phyloP scores from a whole-genome alignment of 2,888 invertebrate species.

The Thymelicus acteon region DNA sequence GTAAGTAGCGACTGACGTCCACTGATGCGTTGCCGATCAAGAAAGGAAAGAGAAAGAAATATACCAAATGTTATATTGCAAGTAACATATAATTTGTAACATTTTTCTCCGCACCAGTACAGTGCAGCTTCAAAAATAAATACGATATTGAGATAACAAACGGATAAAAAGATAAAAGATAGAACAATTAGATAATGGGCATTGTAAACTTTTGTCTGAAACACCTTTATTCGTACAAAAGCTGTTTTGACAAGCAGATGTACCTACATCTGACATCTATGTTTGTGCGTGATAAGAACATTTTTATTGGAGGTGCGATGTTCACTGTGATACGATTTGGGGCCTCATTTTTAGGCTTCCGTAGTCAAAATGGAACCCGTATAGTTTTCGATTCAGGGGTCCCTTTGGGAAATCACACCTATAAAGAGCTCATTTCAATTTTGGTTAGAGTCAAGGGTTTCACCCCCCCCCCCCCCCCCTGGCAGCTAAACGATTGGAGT shows the following conservation, averaged over 20 bases:
- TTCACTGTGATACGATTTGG: slow-evolving; percentile 19
- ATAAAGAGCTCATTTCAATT: too few species aligned
- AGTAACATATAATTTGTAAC: not conserved
- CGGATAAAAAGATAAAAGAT: slow-evolving; percentile 79
- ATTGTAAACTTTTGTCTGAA: slow-evolving; percentile 65
- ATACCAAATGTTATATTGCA: too few species aligned
- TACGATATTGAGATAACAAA: slow-evolving; percentile 60
- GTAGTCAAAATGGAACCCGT: too few species aligned
- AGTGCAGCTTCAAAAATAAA: slow-evolving; percentile 41
- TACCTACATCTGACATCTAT: slow-evolving; percentile 58
- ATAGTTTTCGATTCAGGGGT: too few species aligned
- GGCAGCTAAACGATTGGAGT: too few species aligned
- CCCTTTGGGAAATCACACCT: too few species aligned
- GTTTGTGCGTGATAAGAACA: slow-evolving; percentile 44
- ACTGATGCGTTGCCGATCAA: too few species aligned
- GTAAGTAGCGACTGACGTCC: too few species aligned
- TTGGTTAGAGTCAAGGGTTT: too few species aligned
- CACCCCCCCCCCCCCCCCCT: too few species aligned
- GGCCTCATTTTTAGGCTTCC: slow-evolving; percentile 9
- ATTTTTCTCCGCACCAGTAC: slow-evolving; percentile 12
- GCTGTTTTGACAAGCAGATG: slow-evolving; percentile 79
- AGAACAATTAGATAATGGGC: slow-evolving; percentile 68
- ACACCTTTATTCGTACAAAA: slow-evolving; percentile 79
- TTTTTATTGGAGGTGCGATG: slow-evolving; percentile 28
- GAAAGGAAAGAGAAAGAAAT: too few species aligned